Evolutionary conservation across 2,888 invertebrate genomes (phyloP).

Genomic region (Myathropa florea): DNA sequence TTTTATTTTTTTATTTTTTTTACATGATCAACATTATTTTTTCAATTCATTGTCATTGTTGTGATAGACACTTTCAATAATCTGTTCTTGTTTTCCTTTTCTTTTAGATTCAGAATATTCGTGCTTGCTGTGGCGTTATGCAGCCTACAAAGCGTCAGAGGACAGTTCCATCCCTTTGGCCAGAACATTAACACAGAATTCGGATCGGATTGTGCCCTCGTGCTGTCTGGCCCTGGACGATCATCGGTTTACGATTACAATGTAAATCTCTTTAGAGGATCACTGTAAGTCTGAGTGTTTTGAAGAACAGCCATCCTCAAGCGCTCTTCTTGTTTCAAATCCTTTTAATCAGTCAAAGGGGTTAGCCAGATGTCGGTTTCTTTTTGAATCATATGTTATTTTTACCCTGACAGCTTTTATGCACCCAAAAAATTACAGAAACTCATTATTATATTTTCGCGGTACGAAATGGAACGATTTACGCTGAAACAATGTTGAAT

Average conservation of each 20-base stretch:
- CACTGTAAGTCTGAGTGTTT: conserved; percentile 87
- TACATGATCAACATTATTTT: background rate
- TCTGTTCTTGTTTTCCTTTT: background rate
- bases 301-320: no score
- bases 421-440: no score
- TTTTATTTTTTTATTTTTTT: background rate
- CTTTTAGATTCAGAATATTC: conserved; percentile 77
- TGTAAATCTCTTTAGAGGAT: conserved; percentile 90
- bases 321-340: no score
- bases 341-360: no score
- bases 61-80: background rate
- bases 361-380: no score
- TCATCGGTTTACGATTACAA: conserved; percentile 92
- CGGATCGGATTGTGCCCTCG: conserved; percentile 88
- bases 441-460: no score
- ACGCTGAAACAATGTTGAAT: no score
- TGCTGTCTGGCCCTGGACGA: conserved; percentile 89
- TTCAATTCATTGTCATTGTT: background rate
- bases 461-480: no score
- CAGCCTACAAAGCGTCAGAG: conserved; percentile 47
- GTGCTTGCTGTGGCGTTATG: conserved; percentile 71
- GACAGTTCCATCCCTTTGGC: conserved; percentile 78
- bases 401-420: no score
- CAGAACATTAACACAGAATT: conserved; percentile 76
- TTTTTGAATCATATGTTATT: no score